A percentile compares a stretch with the other conserved stretches of the same genome.
phyloP scores from a whole-genome alignment of 1,140 invertebrate species.

The Drosophila nannoptera region DNA sequence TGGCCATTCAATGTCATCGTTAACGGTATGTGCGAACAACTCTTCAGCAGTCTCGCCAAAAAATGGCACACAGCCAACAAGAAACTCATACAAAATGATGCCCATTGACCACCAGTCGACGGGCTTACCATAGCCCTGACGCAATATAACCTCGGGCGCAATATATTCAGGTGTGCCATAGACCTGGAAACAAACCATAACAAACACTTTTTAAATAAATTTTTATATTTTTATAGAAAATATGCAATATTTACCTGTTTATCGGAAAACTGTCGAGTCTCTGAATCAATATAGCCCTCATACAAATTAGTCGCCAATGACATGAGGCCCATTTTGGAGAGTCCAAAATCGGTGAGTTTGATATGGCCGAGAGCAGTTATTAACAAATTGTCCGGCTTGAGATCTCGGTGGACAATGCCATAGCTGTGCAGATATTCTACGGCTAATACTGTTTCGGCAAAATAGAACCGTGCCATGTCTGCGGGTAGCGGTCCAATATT shows the following conservation, averaged over 20 bases:
- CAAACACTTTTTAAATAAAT: conserved; percentile 79
- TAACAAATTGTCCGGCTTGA: conserved; percentile 99
- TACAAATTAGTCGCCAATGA: conserved; percentile 98
- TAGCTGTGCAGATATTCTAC: conserved; percentile 99
- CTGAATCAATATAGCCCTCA: conserved; percentile 96
- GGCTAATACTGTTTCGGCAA: conserved; percentile 98
- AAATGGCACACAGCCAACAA: conserved; percentile 99
- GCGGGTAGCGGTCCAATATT: conserved; percentile 96
- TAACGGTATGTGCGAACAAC: conserved; percentile 98
- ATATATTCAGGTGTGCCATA: conserved; percentile 87
- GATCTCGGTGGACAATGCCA: conserved; percentile 98
- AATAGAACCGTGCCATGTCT: conserved; percentile 99
- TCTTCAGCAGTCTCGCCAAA: conserved; percentile 99
- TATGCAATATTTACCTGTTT: conserved; percentile 85
- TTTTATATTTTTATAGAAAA: conserved; percentile 89
- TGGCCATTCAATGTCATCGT: conserved; percentile 98
- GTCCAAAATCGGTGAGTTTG: conserved; percentile 99
- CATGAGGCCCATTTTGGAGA: conserved; percentile 99
- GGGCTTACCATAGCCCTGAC: conserved; percentile 95
- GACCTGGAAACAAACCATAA: conserved; percentile 48
- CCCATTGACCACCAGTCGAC: conserved; percentile 99
- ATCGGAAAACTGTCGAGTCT: conserved; percentile 98
- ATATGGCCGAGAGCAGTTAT: conserved; percentile 99
- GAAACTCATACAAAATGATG: conserved; percentile 98
- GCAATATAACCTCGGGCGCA: conserved; percentile 82